These are phyloP conservation scores for Dipus sagitta DNA, from an alignment of 2,797 vertebrate species.

Conservation along the genomic window DNA sequence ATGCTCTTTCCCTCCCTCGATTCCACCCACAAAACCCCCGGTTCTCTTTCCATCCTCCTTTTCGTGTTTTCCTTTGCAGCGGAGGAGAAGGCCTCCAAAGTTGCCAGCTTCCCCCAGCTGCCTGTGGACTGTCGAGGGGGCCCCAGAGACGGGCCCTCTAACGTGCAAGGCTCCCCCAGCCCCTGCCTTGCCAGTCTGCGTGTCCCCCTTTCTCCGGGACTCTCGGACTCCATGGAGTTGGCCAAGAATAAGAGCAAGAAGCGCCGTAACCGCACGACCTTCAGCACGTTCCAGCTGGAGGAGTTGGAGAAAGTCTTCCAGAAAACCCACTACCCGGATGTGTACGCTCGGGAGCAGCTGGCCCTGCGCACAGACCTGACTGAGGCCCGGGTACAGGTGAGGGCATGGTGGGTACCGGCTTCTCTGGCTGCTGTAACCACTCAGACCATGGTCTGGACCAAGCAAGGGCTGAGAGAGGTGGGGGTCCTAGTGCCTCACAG, in stretches of 20 bases:
- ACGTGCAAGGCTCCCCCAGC: slow-evolving; percentile 86
- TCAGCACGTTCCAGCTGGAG: slow-evolving; percentile 96
- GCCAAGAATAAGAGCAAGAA: slow-evolving; percentile 94
- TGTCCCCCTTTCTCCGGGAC: slow-evolving; percentile 84
- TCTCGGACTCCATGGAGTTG: slow-evolving; percentile 89
- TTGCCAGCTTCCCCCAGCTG: slow-evolving; percentile 88
- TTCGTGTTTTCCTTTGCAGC: slow-evolving; percentile 85
- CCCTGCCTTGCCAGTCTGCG: slow-evolving; percentile 80
- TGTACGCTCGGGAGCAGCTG: slow-evolving; percentile 96
- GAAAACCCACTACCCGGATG: slow-evolving; percentile 96
- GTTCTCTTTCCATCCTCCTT: slow-evolving; percentile 68
- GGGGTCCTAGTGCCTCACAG: neutral
- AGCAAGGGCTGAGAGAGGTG: neutral
- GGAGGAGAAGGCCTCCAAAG: slow-evolving; percentile 91
- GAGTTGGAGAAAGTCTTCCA: slow-evolving; percentile 97
- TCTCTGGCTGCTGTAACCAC: neutral
- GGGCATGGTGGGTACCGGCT: neutral
- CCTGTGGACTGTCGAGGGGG: slow-evolving; percentile 87
- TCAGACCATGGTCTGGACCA: neutral
- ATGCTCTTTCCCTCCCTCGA: slow-evolving; percentile 12
- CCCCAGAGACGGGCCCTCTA: slow-evolving; percentile 79
- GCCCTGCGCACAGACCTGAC: slow-evolving; percentile 95
- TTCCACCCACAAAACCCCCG: slow-evolving; percentile 80
- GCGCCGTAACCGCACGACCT: slow-evolving; percentile 95
- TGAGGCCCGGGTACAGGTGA: slow-evolving; percentile 95